Percentiles rank a stretch among this genome's conserved stretches.
Evolutionary conservation across 2,888 invertebrate species (phyloP).

Genomic region (Drosophila macrothrix): DNA sequence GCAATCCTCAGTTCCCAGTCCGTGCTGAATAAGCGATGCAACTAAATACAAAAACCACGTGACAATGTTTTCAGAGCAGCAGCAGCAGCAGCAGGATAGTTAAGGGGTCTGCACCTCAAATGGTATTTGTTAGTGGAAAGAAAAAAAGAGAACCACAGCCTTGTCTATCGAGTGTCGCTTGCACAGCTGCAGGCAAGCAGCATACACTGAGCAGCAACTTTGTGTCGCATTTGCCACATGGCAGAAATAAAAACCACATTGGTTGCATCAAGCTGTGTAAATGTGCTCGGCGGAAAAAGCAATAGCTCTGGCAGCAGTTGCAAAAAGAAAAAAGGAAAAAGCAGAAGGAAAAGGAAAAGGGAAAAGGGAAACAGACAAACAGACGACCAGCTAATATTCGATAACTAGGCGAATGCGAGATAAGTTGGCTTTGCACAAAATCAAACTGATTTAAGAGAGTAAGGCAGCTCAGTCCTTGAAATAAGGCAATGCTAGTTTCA

Average conservation of each 20-base stretch:
- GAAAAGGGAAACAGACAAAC: not conserved
- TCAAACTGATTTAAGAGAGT: constrained; percentile 7
- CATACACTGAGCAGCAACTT: constrained; percentile 18
- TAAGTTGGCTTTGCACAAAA: constrained; percentile 26
- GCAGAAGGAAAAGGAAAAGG: not conserved
- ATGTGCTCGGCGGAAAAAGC: constrained; percentile 19
- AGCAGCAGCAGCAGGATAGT: constrained; percentile 6
- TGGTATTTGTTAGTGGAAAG: constrained; percentile 20
- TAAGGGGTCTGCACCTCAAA: constrained; percentile 6
- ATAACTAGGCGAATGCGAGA: constrained; percentile 58
- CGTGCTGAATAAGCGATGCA: constrained; percentile 45
- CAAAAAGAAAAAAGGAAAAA: constrained; percentile 6
- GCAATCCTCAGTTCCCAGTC: constrained; percentile 6
- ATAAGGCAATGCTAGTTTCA: not conserved
- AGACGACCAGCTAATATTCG: constrained; percentile 26
- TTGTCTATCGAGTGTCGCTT: constrained; percentile 30
- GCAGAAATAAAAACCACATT: constrained; percentile 60
- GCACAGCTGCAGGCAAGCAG: constrained; percentile 14
- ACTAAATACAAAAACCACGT: constrained; percentile 79
- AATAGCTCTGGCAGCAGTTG: constrained; percentile 9
- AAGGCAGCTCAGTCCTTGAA: not conserved
- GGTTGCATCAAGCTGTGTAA: constrained; percentile 52
- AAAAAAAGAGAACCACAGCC: constrained; percentile 1
- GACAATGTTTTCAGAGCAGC: constrained; percentile 70
- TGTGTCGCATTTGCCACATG: constrained; percentile 44